Evolutionary conservation across 2,888 invertebrate species (phyloP), one percentile per base, ranked within the genome.

Genomic region (Lasioglossum lativentre): DNA sequence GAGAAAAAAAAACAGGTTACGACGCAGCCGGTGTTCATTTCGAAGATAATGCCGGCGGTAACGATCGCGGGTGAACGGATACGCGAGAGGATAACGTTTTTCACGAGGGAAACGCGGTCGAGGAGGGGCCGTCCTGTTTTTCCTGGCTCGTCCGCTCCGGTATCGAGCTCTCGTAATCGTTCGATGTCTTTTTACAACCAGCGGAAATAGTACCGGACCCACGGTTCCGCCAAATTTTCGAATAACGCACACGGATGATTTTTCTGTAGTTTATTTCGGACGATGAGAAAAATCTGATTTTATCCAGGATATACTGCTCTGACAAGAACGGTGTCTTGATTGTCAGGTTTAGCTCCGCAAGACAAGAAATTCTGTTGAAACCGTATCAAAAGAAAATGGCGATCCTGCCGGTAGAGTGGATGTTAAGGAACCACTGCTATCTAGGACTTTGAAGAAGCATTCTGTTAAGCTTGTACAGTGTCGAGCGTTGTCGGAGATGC

Each of bases 41-140:
- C 45, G 27, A 78, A 47, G 81, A 78, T 81, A 81, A 78, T 40
- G 78, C 40, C 47, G 30, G 47, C 71, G 77, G 59, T 81, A 81
- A 78, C 81, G 81, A 81, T 72, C 59, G 68, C 63, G 16, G 34
- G 38, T 42, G 19, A 80, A 71, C 80, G 40, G 45, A 75, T 72
- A 34, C 23, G n/a, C 38, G 63, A 23, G 23, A 30, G 56, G 74
- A 52, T 56, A 42, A 42, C 63, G 75, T 75, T 75, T 75, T 75
- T 63, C 47, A 38, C 16, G 68, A 47, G 45, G 19, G 56, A 47
- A 68, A 77, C 68, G 40, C 68, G 47, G 19, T 40, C 78, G 73
- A 68, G 52, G 52, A 38, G 66, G 66, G 16, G 23, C 56, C 6
- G 59, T 30, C 2, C 30, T 63, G 59, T 63, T 63, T 63, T 63